Evolutionary conservation across 2,797 vertebrate species (phyloP).

Genomic region (Botia kubotai): DNA sequence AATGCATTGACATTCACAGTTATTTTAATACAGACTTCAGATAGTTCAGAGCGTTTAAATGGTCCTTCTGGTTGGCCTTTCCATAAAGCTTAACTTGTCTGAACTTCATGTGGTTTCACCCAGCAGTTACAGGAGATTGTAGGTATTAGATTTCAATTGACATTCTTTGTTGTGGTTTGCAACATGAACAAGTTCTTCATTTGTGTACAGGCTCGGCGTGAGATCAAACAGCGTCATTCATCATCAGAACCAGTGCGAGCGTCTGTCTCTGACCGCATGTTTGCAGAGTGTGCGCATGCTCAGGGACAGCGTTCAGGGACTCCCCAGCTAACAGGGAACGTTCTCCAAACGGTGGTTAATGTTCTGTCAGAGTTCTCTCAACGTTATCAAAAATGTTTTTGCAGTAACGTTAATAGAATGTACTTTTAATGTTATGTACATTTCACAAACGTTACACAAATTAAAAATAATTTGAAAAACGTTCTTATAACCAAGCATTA

Average conservation of each 20-base stretch:
- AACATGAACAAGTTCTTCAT: not conserved
- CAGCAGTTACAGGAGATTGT: conserved; percentile 4
- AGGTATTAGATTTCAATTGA: conserved; percentile 30
- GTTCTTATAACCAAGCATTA: too few relatives aligned
- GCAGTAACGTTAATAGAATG: too few relatives aligned
- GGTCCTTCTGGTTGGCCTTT: not conserved
- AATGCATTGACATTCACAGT: too few relatives aligned
- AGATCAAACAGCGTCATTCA: not conserved
- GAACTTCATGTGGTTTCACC: conserved; percentile 23
- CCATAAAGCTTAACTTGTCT: conserved; percentile 28
- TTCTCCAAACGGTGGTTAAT: too few relatives aligned
- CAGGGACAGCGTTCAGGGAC: not conserved
- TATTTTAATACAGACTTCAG: too few relatives aligned
- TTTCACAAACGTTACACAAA: too few relatives aligned
- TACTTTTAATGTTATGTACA: too few relatives aligned
- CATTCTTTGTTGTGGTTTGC: conserved; percentile 35
- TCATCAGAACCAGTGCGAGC: too few relatives aligned
- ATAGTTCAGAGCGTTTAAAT: too few relatives aligned
- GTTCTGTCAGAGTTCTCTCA: too few relatives aligned
- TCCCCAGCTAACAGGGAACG: not conserved
- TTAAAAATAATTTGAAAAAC: too few relatives aligned
- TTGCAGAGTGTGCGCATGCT: conserved; percentile 31
- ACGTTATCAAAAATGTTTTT: too few relatives aligned
- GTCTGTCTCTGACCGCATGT: conserved; percentile 4
- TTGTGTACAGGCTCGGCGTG: not conserved